Evolutionary conservation across 2,888 invertebrate species (phyloP).

Genomic region (Calephelis perditalis): DNA sequence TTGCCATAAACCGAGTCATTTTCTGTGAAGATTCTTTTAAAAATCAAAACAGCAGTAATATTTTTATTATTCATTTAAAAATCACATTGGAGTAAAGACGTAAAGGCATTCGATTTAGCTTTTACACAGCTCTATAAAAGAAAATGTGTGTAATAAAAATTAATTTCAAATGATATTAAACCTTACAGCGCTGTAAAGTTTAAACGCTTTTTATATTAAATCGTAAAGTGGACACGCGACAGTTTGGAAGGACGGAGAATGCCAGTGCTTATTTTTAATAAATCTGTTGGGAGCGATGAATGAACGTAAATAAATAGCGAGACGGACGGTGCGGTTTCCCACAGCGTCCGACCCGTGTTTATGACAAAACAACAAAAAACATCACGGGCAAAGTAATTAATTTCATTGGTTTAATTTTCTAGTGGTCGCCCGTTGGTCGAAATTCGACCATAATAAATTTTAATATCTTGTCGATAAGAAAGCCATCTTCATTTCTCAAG

Average conservation of each 20-base stretch:
- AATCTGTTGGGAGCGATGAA: background rate
- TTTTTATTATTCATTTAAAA: conserved; percentile 1
- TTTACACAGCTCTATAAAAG: conserved; percentile 4
- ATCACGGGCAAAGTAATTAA: too few relatives aligned
- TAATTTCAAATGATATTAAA: conserved; percentile 17
- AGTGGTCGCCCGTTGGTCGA: too few relatives aligned
- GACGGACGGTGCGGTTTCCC: too few relatives aligned
- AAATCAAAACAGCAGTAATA: conserved; percentile 6
- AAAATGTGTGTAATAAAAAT: conserved; percentile 15
- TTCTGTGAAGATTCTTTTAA: background rate
- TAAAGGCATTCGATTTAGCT: conserved; percentile 7
- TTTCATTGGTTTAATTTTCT: too few relatives aligned
- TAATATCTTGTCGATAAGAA: too few relatives aligned
- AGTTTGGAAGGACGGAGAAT: background rate
- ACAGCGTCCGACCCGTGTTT: too few relatives aligned
- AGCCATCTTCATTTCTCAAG: too few relatives aligned
- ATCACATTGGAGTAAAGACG: background rate
- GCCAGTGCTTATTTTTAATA: conserved; percentile 1
- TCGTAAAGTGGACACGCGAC: conserved; percentile 25
- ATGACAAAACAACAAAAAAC: too few relatives aligned
- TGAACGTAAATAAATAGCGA: too few relatives aligned
- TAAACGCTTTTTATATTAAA: conserved; percentile 20
- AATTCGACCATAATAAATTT: too few relatives aligned
- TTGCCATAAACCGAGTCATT: background rate
- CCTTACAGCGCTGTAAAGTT: conserved; percentile 21